Evolutionary conservation across 2,888 invertebrate genomes (phyloP).

Genomic region (Drosophila buzzatii): DNA sequence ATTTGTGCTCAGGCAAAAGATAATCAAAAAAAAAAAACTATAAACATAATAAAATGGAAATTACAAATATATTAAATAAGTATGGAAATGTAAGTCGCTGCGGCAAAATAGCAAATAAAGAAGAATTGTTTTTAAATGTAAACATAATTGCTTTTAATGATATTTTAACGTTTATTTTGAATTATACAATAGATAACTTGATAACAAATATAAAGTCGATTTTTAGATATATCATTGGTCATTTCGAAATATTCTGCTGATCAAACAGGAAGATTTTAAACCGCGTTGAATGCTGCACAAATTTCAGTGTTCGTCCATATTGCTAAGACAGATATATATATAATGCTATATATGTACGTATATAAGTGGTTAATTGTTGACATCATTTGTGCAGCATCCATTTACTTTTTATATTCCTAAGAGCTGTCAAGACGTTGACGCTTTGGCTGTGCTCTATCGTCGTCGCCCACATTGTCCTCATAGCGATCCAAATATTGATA

Average conservation of each 20-base stretch:
- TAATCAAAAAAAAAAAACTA: conserved; percentile 61
- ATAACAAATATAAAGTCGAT: not conserved
- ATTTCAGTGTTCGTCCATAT: not conserved
- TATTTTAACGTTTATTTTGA: not conserved
- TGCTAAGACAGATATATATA: not conserved
- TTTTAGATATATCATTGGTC: not conserved
- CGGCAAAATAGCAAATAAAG: conserved; percentile 60
- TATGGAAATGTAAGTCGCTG: conserved; percentile 28
- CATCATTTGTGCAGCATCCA: not conserved
- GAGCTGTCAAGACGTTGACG: conserved; percentile 16
- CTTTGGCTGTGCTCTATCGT: conserved; percentile 17
- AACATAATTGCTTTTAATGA: not conserved
- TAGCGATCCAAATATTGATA: conserved; percentile 68
- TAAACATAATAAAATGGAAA: conserved; percentile 27
- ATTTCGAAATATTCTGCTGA: not conserved
- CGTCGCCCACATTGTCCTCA: conserved; percentile 19
- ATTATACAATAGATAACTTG: not conserved
- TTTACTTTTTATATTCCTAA: not conserved
- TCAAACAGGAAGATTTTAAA: not conserved
- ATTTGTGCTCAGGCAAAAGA: conserved; percentile 62
- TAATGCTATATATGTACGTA: not conserved
- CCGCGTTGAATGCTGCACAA: conserved; percentile 8
- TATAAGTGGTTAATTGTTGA: not conserved
- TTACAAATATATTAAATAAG: conserved; percentile 14
- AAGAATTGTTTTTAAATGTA: conserved; percentile 51